A percentile compares a stretch with the other conserved stretches of the same genome.
Evolutionary conservation across 1,140 invertebrate genomes (phyloP).

Genomic region (Tetranychus urticae): DNA sequence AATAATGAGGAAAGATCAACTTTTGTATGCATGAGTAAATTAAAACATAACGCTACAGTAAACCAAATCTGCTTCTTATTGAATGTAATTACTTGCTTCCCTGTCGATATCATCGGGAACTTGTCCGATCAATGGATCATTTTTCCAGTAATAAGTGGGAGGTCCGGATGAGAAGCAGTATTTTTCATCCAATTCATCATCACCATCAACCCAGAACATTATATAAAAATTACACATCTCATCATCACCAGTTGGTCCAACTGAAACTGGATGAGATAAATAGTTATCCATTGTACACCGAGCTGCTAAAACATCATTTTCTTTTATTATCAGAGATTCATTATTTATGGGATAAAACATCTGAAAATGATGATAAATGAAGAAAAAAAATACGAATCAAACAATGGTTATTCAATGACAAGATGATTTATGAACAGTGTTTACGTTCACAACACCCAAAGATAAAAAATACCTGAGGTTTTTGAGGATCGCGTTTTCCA

Average conservation of each 20-base stretch:
- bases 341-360: slow-evolving; percentile 80
- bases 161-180: slow-evolving; percentile 65
- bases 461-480: slow-evolving; percentile 35
- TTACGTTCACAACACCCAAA: no score
- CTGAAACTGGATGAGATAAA: slow-evolving; percentile 33
- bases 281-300: slow-evolving; percentile 69
- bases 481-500: slow-evolving; percentile 70
- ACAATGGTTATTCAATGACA: not conserved
- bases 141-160: slow-evolving; percentile 51
- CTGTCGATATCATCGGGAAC: slow-evolving; percentile 33
- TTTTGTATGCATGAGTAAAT: no score
- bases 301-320: slow-evolving; percentile 56
- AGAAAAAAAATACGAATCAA: not conserved
- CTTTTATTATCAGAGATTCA: slow-evolving; percentile 22
- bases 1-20: no score
- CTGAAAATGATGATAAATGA: slow-evolving; percentile 17
- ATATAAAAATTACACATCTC: slow-evolving; percentile 99
- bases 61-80: no score
- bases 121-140: slow-evolving; percentile 23
- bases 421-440: no score
- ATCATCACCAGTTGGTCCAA: slow-evolving; percentile 70
- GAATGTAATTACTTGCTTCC: slow-evolving; percentile 26
- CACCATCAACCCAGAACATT: slow-evolving; percentile 85
- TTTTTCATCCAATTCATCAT: slow-evolving; percentile 46
- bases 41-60: no score